These are phyloP conservation scores for Rhyacichthys aspro DNA, from an alignment of 2,797 vertebrate species.

Conservation along the genomic window DNA sequence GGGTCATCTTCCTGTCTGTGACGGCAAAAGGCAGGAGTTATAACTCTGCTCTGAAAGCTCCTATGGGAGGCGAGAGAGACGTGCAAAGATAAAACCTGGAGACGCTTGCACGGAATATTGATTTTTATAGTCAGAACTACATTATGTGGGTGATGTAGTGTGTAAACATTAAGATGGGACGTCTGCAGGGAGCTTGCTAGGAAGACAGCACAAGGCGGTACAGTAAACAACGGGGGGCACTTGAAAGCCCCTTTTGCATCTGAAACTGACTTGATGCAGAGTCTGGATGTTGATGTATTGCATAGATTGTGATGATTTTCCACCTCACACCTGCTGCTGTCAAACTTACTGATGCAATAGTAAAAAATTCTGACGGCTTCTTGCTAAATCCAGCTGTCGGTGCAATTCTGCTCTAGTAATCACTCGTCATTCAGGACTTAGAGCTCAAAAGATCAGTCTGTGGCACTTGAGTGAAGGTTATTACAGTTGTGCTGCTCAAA, in stretches of 20 bases:
- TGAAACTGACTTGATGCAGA: constrained; percentile 4
- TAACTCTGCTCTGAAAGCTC: constrained; percentile 38
- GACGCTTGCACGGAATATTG: constrained; percentile 43
- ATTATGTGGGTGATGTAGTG: constrained; percentile 31
- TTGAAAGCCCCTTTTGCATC: constrained; percentile 4
- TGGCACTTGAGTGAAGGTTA: constrained; percentile 22
- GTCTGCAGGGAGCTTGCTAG: constrained; percentile 20
- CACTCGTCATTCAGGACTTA: constrained; percentile 55
- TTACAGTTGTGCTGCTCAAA: constrained; percentile 11
- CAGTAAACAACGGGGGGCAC: constrained; percentile 5
- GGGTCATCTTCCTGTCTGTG: constrained; percentile 60
- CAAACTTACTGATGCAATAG: constrained; percentile 21
- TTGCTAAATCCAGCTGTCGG: constrained; percentile 48
- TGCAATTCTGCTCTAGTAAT: constrained; percentile 47
- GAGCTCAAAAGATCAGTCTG: constrained; percentile 33
- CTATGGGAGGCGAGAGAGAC: constrained; percentile 31
- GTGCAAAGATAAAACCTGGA: constrained; percentile 41
- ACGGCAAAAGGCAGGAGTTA: constrained; percentile 53
- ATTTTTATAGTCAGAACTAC: constrained; percentile 50
- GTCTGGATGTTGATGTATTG: neutral
- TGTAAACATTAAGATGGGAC: constrained; percentile 45
- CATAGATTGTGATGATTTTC: constrained; percentile 10
- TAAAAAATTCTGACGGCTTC: constrained; percentile 36
- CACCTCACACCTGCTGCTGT: constrained; percentile 13
- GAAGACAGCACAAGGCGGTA: constrained; percentile 1